A percentile compares a stretch with the other conserved stretches of the same genome.
These are phyloP conservation scores for Microctonus brassicae DNA, from an alignment of 2,888 invertebrate genomes.

Conservation along the genomic window DNA sequence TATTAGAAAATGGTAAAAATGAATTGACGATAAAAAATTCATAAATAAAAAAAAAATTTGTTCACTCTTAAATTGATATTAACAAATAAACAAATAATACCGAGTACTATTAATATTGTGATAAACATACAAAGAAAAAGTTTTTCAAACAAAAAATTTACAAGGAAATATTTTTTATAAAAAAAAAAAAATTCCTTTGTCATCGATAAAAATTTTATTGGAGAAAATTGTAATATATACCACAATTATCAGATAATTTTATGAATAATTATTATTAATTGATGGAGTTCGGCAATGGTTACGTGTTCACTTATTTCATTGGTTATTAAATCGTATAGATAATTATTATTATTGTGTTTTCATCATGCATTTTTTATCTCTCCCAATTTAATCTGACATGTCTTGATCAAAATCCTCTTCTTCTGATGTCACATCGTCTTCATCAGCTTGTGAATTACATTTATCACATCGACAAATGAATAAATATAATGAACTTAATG, in stretches of 20 bases:
- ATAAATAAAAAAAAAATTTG: not conserved
- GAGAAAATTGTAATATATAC: not conserved
- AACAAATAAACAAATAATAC: too few relatives aligned
- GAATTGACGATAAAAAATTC: slow-evolving; percentile 45
- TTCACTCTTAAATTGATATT: not conserved
- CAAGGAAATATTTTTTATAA: too few relatives aligned
- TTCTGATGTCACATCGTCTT: slow-evolving; percentile 85
- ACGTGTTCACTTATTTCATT: not conserved
- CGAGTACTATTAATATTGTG: too few relatives aligned
- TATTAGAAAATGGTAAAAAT: slow-evolving; percentile 56
- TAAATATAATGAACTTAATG: slow-evolving; percentile 82
- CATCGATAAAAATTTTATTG: too few relatives aligned
- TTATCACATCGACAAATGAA: slow-evolving; percentile 87
- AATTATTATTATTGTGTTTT: slow-evolving; percentile 1
- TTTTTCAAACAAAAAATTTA: too few relatives aligned
- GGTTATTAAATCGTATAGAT: not conserved
- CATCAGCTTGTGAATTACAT: slow-evolving; percentile 79
- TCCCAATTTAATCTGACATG: slow-evolving; percentile 47
- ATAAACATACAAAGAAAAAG: too few relatives aligned
- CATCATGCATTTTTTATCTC: not conserved
- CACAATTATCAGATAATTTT: not conserved
- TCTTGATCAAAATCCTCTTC: slow-evolving; percentile 80
- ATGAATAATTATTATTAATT: too few relatives aligned
- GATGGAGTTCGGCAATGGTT: not conserved
- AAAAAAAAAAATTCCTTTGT: too few relatives aligned